Conservation (phyloP, 2,113 vertebrate genomes). For the Kobus ellipsiprymnus region DNA sequence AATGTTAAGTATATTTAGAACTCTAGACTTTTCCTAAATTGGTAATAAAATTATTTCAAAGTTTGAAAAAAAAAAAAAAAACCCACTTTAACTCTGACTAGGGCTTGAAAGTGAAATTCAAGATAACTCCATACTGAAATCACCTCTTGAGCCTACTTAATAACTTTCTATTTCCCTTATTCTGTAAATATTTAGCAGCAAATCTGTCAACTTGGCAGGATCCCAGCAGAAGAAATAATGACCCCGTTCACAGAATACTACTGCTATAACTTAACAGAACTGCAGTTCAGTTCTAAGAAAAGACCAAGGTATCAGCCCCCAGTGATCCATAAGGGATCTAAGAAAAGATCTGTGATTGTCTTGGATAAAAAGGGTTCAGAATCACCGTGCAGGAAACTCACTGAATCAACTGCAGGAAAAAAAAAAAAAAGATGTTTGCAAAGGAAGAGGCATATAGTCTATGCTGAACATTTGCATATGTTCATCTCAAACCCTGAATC, state of each 20-base stretch:
- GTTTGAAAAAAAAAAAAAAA: not conserved
- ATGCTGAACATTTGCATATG: not conserved
- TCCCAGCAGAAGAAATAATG: not conserved
- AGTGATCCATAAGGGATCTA: not conserved
- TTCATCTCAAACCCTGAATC: not conserved
- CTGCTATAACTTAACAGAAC: not conserved
- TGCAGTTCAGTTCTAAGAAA: not conserved
- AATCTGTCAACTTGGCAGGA: not conserved
- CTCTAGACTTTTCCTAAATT: conserved; percentile 13
- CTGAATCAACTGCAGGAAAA: not conserved
- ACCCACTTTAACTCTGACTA: not conserved
- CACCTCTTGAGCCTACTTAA: not conserved
- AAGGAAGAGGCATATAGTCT: not conserved
- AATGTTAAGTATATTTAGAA: not conserved
- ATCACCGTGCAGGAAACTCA: not conserved
- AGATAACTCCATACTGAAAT: not conserved
- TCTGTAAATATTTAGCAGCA: conserved; percentile 4
- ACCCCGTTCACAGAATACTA: not conserved
- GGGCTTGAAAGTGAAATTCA: not conserved
- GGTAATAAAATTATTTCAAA: conserved; percentile 18
- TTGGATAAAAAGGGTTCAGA: not conserved
- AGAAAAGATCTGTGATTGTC: not conserved
- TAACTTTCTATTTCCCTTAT: conserved; percentile 3
- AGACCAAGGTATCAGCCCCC: not conserved
- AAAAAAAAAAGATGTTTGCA: not conserved